Percentiles rank a stretch among this genome's conserved stretches.
Conservation (phyloP, 2,113 vertebrate genomes). For the Engraulis encrasicolus region DNA sequence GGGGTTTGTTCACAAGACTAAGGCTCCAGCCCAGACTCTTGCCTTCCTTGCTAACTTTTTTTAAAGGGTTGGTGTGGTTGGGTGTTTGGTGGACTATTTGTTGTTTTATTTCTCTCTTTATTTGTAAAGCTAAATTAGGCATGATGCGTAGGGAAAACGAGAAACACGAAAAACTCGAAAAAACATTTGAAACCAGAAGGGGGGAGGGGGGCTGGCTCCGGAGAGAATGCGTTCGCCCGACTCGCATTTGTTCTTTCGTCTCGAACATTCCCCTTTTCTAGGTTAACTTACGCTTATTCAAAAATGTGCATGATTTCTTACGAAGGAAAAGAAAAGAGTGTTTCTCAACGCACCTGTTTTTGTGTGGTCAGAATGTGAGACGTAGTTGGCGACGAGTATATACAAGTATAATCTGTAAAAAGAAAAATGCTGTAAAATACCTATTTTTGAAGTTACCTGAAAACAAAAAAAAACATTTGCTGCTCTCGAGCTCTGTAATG, state of each 20-base stretch:
- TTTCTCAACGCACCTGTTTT: slow-evolving; percentile 76
- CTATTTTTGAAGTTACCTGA: slow-evolving; percentile 75
- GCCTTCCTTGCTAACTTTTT: slow-evolving; percentile 63
- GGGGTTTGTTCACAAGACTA: slow-evolving; percentile 41
- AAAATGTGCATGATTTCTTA: slow-evolving; percentile 78
- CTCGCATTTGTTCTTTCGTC: slow-evolving; percentile 53
- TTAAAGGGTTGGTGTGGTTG: not conserved
- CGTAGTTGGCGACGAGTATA: slow-evolving; percentile 77
- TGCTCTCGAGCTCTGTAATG: slow-evolving; percentile 65
- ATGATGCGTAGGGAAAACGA: slow-evolving; percentile 68
- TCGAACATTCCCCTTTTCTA: slow-evolving; percentile 78
- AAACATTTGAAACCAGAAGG: slow-evolving; percentile 53
- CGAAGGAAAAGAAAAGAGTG: slow-evolving; percentile 60
- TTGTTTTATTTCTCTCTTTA: slow-evolving; percentile 75
- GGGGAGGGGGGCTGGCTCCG: not conserved
- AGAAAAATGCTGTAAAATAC: slow-evolving; percentile 78
- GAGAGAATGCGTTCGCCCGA: not conserved
- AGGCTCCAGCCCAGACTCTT: slow-evolving; percentile 66
- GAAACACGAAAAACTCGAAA: slow-evolving; percentile 42
- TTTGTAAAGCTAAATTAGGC: slow-evolving; percentile 74
- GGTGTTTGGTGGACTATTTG: slow-evolving; percentile 35
- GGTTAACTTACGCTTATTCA: slow-evolving; percentile 67
- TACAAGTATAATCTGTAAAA: slow-evolving; percentile 79
- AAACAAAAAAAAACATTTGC: slow-evolving; percentile 63
- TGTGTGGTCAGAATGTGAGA: slow-evolving; percentile 81